Base-by-base conservation (phyloP, 2,113 vertebrate species). In the Picathartes gymnocephalus region DNA sequence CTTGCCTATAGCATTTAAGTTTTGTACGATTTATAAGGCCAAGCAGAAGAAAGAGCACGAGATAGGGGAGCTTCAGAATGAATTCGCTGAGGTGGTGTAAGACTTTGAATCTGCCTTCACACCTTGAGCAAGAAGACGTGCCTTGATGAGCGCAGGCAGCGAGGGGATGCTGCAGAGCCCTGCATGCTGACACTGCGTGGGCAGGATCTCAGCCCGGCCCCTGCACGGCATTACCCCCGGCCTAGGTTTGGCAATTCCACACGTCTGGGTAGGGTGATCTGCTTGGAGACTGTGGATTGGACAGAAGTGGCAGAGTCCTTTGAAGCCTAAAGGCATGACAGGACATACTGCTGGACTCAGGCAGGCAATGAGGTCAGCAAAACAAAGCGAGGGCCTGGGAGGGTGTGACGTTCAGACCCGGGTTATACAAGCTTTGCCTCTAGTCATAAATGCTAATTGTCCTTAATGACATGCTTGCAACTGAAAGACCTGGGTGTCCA, bases 141-240 rank as follows among this genome's bases (percentile, higher is more conserved):
- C 25, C 4, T 35, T 22, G 13, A 2, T 39, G 44, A 51, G 7
- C 15, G 10, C n/a, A 22, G 35, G 35, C 4, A 4, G 42, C 25
- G 7, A 56, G 39, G 51, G 54, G 68, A 28, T 9, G 22, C 28
- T 2, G 35, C 31, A 15, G 22, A 70, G 48, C 53, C 51, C 20
- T 5, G n/a, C 3, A 2, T 37, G 62, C 45, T 0, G 1, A 3
- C 28, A 2, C 0, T 0, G 28, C 0, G 0, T 78, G 61, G 77
- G 56, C 19, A 22, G 62, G 11, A 23, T 45, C 62, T 31, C 28
- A 24, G 42, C 50, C 27, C 39, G 7, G 28, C 58, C 44, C 58
- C 60, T 39, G 62, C 24, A 2, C 1, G 2, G 93, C 31, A 9
- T 78, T 69, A 7, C 21, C 24, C 7, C 1, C n/a, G 28, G 25